A percentile compares a stretch with the other conserved stretches of the same genome.
These are phyloP conservation scores for Lytechinus variegatus DNA, from an alignment of 35 echinoderm and acorn worm species.

Conservation along the genomic window DNA sequence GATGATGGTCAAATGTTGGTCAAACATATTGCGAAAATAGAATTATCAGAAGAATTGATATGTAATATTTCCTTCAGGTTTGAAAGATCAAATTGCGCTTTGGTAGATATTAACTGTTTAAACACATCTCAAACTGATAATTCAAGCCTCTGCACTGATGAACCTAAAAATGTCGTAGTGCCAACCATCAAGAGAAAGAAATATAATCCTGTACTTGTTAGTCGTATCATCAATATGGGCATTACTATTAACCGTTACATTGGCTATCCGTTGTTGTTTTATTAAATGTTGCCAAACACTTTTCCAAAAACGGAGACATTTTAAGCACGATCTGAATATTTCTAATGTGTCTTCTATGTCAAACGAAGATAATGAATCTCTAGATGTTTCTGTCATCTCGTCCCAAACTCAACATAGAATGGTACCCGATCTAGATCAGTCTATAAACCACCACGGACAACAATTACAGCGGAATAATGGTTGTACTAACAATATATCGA, in stretches of 20 bases:
- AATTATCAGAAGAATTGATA: not conserved
- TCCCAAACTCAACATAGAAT: not conserved
- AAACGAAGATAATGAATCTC: not conserved
- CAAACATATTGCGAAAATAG: not conserved
- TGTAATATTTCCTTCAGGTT: not conserved
- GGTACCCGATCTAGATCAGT: not conserved
- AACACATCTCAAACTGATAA: not conserved
- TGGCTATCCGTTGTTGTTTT: not conserved
- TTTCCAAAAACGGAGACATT: not conserved
- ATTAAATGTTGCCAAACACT: not conserved
- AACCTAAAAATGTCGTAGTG: not conserved
- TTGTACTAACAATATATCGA: not conserved
- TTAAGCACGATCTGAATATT: not conserved
- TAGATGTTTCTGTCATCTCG: not conserved
- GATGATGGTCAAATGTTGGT: not conserved
- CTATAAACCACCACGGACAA: not conserved
- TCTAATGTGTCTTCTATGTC: not conserved
- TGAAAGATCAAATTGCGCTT: not conserved
- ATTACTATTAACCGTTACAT: not conserved
- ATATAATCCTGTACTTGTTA: not conserved
- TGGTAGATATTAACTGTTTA: not conserved
- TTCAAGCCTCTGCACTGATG: too few relatives aligned
- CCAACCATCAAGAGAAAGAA: not conserved
- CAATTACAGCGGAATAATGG: not conserved
- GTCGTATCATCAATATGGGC: not conserved